These are phyloP conservation scores for Thera britannica DNA, from an alignment of 2,888 invertebrate genomes.

Conservation along the genomic window DNA sequence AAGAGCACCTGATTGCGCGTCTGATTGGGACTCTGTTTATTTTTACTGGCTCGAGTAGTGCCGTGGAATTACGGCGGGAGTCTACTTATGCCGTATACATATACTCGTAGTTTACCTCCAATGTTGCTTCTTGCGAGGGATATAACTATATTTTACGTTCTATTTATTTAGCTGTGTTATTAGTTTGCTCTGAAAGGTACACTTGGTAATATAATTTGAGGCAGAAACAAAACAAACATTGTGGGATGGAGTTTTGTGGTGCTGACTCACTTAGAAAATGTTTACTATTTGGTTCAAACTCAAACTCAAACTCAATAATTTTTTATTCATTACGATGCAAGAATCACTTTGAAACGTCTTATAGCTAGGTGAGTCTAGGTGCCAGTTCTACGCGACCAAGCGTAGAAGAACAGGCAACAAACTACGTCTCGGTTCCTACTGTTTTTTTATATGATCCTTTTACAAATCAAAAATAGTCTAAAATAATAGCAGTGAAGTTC, in stretches of 20 bases:
- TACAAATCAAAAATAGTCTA: too few relatives aligned
- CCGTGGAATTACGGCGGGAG: slow-evolving; percentile 50
- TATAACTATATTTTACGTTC: slow-evolving; percentile 38
- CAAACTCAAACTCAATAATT: too few relatives aligned
- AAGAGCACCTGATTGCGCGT: slow-evolving; percentile 79
- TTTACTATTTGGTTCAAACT: background rate
- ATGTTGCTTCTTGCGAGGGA: slow-evolving; percentile 32
- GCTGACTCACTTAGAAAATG: background rate
- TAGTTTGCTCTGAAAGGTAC: slow-evolving; percentile 18
- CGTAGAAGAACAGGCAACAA: too few relatives aligned
- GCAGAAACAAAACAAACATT: slow-evolving; percentile 6
- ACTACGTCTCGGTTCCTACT: too few relatives aligned
- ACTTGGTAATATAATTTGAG: slow-evolving; percentile 15
- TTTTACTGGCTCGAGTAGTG: slow-evolving; percentile 61
- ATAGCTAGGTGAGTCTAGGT: too few relatives aligned
- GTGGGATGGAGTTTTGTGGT: background rate
- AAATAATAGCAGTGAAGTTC: too few relatives aligned
- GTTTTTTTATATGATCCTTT: too few relatives aligned
- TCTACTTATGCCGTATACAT: slow-evolving; percentile 41
- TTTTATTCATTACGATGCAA: too few relatives aligned
- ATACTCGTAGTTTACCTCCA: slow-evolving; percentile 48
- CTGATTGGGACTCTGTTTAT: slow-evolving; percentile 72
- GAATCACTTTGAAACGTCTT: too few relatives aligned
- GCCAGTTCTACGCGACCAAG: too few relatives aligned
- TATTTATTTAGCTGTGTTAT: slow-evolving; percentile 47